Base-by-base conservation (phyloP, 2,888 invertebrate species). In the Petrolisthes manimaculis region DNA sequence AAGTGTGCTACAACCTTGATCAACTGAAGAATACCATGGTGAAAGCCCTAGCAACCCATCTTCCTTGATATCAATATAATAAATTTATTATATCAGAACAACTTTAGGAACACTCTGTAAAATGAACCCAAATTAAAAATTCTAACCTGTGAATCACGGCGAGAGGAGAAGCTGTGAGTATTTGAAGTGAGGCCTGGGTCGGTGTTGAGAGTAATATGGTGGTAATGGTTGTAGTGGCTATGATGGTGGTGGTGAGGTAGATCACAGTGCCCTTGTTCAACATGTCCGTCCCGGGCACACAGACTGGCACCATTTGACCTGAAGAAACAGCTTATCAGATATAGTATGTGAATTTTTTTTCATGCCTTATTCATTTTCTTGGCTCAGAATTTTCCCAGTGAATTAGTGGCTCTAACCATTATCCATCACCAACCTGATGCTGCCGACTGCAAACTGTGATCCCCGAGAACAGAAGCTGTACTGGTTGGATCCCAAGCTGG, bases 391-490 rank as follows among this genome's bases (percentile, higher is more conserved):
- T 9, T 9, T 21, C 14, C 12, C 12, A 1, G 37, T 37, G 37
- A 37, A 37, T 37, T 37, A 37, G 37, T 37, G 37, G n/a, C 69
- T 69, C 2, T 69, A 69, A 69, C n/a, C 69, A 78, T 24, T 9
- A 24, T 18, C 14, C 37, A 5, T 5, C 24, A n/a, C 82, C 14
- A 24, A 87, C 87, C 83, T 77, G 61, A 87, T 51, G 71, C 87
- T 83, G 55, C 87, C 83, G 79, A 88, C 71, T 18, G 74, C 88
- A 51, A 88, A 75, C 67, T 89, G 89, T n/a, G 89, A 89, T 3
- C 89, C 86, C 24, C 84, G 83, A 12, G 88, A 90, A 56, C 88
- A 88, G 77, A 88, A 88, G 75, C 90, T 90, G 83, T 85, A 86
- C 56, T 88, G 85, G 78, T 90, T 88, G 79, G 87, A 88, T 56